Evolutionary conservation across 2,113 vertebrate species (phyloP).

Genomic region (Odocoileus virginianus): DNA sequence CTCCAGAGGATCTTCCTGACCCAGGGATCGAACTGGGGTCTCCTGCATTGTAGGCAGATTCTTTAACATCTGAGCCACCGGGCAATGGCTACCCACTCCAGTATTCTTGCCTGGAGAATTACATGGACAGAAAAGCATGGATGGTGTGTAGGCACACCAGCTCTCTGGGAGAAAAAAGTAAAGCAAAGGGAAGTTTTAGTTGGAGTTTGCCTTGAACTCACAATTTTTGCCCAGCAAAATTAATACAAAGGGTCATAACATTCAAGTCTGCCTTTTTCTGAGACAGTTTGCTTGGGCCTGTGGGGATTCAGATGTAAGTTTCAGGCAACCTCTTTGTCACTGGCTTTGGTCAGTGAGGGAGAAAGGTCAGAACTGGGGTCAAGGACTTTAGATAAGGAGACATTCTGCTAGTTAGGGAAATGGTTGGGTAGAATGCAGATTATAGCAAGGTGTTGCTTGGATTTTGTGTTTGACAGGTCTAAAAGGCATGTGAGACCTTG

Average conservation of each 20-base stretch:
- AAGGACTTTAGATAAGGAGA: not conserved
- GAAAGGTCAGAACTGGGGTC: not conserved
- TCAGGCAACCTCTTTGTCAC: not conserved
- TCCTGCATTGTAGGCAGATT: not conserved
- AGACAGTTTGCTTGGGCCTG: not conserved
- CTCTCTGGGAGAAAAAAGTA: not conserved
- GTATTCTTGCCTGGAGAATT: not conserved
- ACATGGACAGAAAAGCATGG: not conserved
- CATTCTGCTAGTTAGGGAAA: not conserved
- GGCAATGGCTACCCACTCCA: not conserved
- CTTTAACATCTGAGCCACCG: not conserved
- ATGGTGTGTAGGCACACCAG: not conserved
- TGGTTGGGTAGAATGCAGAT: not conserved
- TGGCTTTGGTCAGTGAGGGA: not conserved
- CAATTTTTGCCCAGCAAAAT: not conserved
- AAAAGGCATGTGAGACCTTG: not conserved
- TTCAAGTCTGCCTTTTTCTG: not conserved
- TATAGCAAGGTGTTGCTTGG: not conserved
- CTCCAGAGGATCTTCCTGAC: not conserved
- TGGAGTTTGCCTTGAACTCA: conserved; percentile 8
- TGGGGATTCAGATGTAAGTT: not conserved
- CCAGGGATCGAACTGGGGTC: not conserved
- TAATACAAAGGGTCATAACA: not conserved
- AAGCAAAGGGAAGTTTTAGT: not conserved
- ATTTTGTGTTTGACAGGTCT: conserved; percentile 36